Base-by-base conservation (phyloP, 1,140 invertebrate genomes). In the Zaprionus ornatus region DNA sequence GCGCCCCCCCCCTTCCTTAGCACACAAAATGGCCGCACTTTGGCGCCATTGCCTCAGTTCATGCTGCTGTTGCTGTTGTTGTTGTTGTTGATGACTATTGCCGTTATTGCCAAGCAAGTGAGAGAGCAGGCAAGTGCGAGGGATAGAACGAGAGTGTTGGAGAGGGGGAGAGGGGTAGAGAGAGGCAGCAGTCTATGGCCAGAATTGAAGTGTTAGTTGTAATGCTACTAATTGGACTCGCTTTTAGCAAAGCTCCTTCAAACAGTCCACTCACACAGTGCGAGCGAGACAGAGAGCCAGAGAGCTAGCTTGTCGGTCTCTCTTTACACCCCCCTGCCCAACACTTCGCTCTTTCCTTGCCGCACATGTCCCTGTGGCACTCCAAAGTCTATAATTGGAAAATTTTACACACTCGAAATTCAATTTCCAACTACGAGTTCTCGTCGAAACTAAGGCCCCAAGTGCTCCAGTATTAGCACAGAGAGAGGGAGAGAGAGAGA, bases 211-310 rank as follows among this genome's bases (percentile, higher is more conserved):
- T 90, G 85, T 90, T 90, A 85, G 85, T 90, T 90, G 86, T 90
- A 90, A 90, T 90, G 85, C 85, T 90, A 90, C 85, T 90, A 90
- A 90, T 90, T 90, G 85, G 85, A 90, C 85, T 85, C 85, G 85
- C 85, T 90, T 90, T 88, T 88, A 90, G 85, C 85, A 80, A 76
- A 71, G 80, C 74, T 76, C 75, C 84, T 69, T 81, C 61, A 71
- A 69, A 59, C 71, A 50, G 45, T 72, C 75, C 74, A 64, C 73
- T 74, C 73, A 77, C 42, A 71, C 45, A 63, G 59, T 54, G 42
- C 64, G 55, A 72, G 61, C 72, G 3, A 50, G 10, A 48, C 2
- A 48, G 17, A 48, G 9, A 12, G 0, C n/a, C 6, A 19, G 17
- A 48, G 3, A 21, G 2, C 4, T 12, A 13, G 35, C 4, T 4